Percentiles rank a stretch among this genome's conserved stretches.
phyloP scores from a whole-genome alignment of 2,113 vertebrate species.

The Cairina moschata region DNA sequence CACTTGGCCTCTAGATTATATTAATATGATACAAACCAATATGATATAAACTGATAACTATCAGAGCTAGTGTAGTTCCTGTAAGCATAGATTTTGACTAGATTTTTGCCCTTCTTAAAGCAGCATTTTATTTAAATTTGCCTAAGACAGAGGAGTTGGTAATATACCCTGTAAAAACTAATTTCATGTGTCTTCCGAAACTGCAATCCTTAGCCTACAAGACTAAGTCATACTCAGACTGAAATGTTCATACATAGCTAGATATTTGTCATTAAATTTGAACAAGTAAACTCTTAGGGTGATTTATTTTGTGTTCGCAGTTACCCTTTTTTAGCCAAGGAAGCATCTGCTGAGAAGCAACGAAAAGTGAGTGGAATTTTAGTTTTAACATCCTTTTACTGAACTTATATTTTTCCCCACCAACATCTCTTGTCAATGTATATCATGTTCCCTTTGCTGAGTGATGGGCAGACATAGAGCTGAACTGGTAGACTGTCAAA shows the following conservation, averaged over 20 bases:
- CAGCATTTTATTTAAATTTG: neutral
- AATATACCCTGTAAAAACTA: neutral
- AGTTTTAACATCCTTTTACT: neutral
- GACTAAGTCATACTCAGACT: neutral
- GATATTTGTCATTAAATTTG: neutral
- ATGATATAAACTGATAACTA: neutral
- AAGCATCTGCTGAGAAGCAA: neutral
- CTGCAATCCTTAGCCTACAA: neutral
- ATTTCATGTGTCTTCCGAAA: neutral
- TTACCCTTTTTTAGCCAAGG: neutral
- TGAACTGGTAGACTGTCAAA: neutral
- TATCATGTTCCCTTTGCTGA: neutral
- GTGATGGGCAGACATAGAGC: neutral
- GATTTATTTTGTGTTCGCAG: neutral
- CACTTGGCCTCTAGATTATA: too few species aligned
- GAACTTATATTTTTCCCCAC: neutral
- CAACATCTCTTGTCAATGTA: fast-evolving
- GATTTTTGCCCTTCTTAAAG: neutral
- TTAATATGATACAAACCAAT: too few species aligned
- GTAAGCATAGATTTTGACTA: neutral
- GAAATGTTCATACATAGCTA: neutral
- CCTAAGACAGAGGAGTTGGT: neutral
- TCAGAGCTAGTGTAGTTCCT: neutral
- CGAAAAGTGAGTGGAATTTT: neutral
- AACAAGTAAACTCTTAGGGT: neutral